Conservation (phyloP, 2,113 vertebrate species). For the Sander vitreus region DNA sequence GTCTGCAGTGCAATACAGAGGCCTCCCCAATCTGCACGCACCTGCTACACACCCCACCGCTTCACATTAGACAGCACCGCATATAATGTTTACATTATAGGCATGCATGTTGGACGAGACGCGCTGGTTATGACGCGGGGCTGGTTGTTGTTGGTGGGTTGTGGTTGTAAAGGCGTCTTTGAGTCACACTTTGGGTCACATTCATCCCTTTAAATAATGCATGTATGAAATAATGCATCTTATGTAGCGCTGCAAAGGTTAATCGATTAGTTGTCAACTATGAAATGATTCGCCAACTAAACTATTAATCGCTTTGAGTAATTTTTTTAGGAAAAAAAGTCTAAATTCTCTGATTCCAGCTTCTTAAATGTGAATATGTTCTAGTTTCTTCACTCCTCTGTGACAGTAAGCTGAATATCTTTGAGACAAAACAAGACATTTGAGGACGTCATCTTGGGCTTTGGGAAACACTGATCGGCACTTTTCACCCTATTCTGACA, state of each 20-base stretch:
- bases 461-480: too few species aligned
- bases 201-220: neutral
- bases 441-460: too few species aligned
- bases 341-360: too few species aligned
- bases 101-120: neutral
- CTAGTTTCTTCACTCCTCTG: too few species aligned
- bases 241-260: neutral
- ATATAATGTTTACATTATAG: neutral
- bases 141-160: neutral
- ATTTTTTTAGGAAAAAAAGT: too few species aligned
- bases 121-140: neutral
- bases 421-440: too few species aligned
- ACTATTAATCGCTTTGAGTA: too few species aligned
- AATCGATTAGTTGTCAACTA: too few species aligned
- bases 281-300: too few species aligned
- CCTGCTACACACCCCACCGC: constrained; percentile 59
- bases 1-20: constrained; percentile 97
- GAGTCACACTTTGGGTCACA: neutral
- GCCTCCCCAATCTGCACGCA: constrained; percentile 82
- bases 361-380: too few species aligned
- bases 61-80: constrained; percentile 3
- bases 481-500: too few species aligned
- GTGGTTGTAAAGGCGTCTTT: neutral
- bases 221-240: neutral
- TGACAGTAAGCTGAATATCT: too few species aligned